A percentile compares a stretch with the other conserved stretches of the same genome.
Conservation (phyloP, 2,888 invertebrate species). For the Eretmocerus hayati region DNA sequence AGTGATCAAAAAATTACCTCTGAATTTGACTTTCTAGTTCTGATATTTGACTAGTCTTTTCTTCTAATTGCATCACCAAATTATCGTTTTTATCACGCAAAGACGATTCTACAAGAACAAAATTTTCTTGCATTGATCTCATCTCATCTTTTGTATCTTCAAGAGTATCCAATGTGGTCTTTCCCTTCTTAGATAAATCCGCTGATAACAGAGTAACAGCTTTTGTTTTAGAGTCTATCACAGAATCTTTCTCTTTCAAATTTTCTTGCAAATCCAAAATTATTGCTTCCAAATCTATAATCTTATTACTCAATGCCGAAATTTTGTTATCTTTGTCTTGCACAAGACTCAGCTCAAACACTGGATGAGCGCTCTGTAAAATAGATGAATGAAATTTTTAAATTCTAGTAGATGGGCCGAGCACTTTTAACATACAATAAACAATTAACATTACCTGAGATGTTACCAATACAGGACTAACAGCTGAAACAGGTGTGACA, state of each 20-base stretch:
- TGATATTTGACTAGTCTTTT: conserved; percentile 52
- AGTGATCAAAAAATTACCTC: conserved; percentile 26
- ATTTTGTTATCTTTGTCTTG: conserved; percentile 59
- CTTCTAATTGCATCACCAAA: conserved; percentile 52
- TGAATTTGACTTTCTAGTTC: conserved; percentile 55
- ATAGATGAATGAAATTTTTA: conserved; percentile 9
- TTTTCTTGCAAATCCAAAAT: conserved; percentile 78
- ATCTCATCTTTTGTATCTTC: conserved; percentile 77
- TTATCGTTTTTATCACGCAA: conserved; percentile 62
- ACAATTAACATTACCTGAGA: conserved; percentile 29
- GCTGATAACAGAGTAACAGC: conserved; percentile 71
- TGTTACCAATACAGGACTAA: conserved; percentile 33
- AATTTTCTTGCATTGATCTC: conserved; percentile 73
- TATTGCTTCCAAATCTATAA: conserved; percentile 68
- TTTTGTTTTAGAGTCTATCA: conserved; percentile 73
- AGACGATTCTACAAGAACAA: conserved; percentile 62
- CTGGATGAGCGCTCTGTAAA: conserved; percentile 26
- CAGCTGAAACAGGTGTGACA: conserved; percentile 31
- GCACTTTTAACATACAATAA: background rate
- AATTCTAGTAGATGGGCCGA: background rate
- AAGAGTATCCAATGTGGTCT: conserved; percentile 63
- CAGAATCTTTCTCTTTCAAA: conserved; percentile 74
- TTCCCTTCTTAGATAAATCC: conserved; percentile 62
- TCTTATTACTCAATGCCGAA: conserved; percentile 59
- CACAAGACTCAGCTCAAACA: conserved; percentile 43